phyloP scores from a whole-genome alignment of 2,888 invertebrate genomes.

The Caenorhabditis sp. region DNA sequence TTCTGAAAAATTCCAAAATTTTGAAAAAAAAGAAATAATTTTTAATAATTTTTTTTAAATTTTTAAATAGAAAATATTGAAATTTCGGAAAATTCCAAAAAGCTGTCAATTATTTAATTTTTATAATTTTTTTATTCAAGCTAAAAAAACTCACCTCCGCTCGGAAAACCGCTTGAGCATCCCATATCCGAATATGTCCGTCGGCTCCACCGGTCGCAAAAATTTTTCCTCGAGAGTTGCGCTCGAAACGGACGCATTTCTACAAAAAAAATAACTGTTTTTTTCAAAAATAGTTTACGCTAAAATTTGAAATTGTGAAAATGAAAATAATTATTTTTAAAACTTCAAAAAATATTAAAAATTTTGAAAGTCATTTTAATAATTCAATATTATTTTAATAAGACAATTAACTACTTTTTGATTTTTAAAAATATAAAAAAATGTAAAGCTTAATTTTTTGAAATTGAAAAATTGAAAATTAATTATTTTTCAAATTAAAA shows the following conservation, averaged over 20 bases:
- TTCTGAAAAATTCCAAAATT: neutral
- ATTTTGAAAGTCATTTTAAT: no score
- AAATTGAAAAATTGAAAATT: no score
- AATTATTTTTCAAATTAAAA: no score
- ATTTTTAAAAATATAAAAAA: no score
- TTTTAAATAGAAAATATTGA: no score
- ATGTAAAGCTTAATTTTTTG: no score
- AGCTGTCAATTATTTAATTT: neutral
- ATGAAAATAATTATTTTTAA: no score
- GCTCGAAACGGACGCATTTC: slow-evolving; percentile 79
- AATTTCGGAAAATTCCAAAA: neutral
- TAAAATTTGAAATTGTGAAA: no score
- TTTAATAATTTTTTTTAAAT: neutral
- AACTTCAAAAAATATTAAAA: no score
- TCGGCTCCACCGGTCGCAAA: slow-evolving; percentile 80
- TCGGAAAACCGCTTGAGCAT: slow-evolving; percentile 53
- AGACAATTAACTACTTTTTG: no score
- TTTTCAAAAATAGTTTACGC: no score
- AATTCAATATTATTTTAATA: no score
- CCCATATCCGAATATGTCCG: slow-evolving; percentile 79
- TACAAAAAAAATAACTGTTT: slow-evolving; percentile 31
- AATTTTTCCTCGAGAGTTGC: slow-evolving; percentile 61
- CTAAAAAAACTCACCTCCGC: slow-evolving; percentile 17
- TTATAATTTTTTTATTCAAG: neutral
- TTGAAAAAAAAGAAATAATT: neutral